Conservation (phyloP, 2,113 vertebrate genomes). For the Misgurnus anguillicaudatus region DNA sequence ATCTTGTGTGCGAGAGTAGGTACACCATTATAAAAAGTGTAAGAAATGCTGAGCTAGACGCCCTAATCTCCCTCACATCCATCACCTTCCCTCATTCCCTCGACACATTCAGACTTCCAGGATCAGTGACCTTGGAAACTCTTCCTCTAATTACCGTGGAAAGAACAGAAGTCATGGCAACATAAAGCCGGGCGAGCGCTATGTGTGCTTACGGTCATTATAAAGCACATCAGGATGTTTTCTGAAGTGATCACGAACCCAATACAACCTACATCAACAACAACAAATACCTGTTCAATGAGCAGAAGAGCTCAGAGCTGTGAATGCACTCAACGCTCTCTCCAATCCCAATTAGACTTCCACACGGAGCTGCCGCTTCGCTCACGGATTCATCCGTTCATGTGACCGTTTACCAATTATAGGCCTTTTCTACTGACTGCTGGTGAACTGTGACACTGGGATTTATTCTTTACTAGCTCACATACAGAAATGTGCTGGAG, state of each 20-base stretch:
- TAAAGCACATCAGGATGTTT: conserved; percentile 21
- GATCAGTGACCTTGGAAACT: conserved; percentile 21
- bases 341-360: conserved; percentile 55
- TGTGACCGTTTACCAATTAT: conserved; percentile 48
- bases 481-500: neutral
- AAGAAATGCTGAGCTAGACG: neutral
- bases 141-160: conserved; percentile 44
- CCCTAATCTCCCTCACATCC: conserved; percentile 14
- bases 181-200: neutral
- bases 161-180: conserved; percentile 21
- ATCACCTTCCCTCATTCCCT: conserved; percentile 22
- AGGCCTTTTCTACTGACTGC: conserved; percentile 38
- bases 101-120: conserved; percentile 16
- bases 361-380: conserved; percentile 29
- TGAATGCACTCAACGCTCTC: conserved; percentile 38
- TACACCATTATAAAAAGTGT: no score
- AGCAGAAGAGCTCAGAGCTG: conserved; percentile 32
- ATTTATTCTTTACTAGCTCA: conserved; percentile 49
- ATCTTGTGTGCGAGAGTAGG: neutral
- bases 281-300: conserved; percentile 39
- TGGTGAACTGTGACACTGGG: conserved; percentile 42
- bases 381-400: conserved; percentile 37
- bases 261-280: conserved; percentile 24
- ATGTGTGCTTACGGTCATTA: conserved; percentile 16
- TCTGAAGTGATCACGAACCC: conserved; percentile 16